These are phyloP conservation scores for Berghia stephanieae DNA, from an alignment of 1,140 invertebrate genomes.

Conservation along the genomic window DNA sequence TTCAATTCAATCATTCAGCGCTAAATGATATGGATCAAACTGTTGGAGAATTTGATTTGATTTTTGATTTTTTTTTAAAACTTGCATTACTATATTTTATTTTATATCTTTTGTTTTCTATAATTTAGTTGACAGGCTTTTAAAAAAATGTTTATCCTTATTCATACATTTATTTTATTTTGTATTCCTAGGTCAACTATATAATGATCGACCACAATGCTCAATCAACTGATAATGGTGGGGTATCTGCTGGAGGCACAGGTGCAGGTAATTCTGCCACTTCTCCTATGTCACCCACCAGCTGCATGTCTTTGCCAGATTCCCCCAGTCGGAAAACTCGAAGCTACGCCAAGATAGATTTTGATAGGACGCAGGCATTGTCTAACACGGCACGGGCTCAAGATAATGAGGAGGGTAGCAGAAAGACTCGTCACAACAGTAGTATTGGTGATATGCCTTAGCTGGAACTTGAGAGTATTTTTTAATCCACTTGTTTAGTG, in stretches of 20 bases:
- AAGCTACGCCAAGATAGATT: constrained; percentile 92
- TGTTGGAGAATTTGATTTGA: too few species aligned
- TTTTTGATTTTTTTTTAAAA: too few species aligned
- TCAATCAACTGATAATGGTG: constrained; percentile 35
- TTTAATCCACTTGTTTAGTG: too few species aligned
- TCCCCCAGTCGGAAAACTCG: constrained; percentile 68
- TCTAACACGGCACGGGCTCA: constrained; percentile 62
- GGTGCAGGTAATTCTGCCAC: constrained; percentile 39
- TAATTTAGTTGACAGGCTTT: too few species aligned
- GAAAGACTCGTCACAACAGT: constrained; percentile 68
- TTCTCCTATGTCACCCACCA: constrained; percentile 71
- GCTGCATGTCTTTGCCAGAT: constrained; percentile 50
- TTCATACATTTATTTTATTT: too few species aligned
- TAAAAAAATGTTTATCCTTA: too few species aligned
- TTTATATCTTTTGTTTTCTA: too few species aligned
- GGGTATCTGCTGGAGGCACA: constrained; percentile 5
- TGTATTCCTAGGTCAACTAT: constrained; percentile 74
- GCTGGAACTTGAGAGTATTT: too few species aligned
- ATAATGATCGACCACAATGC: constrained; percentile 80
- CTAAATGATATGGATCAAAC: too few species aligned
- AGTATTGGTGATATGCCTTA: constrained; percentile 53
- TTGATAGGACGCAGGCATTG: constrained; percentile 89
- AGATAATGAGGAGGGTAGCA: constrained; percentile 50
- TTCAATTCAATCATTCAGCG: too few species aligned
- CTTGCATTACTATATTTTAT: too few species aligned